phyloP scores from a whole-genome alignment of 2,797 vertebrate genomes.

The Leptatherina wallacei region DNA sequence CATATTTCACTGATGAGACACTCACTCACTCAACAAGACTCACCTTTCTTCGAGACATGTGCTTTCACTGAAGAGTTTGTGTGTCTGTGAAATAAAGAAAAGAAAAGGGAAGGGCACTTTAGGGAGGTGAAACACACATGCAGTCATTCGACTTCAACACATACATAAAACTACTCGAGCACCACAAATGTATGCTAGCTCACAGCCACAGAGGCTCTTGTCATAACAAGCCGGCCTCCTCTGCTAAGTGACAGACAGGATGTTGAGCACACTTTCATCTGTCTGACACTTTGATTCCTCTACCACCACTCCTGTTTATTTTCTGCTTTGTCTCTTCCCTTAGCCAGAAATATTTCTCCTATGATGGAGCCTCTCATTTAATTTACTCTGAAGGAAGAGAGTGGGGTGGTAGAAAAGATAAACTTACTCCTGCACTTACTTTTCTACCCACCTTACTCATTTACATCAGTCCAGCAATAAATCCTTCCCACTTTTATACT shows the following conservation, averaged over 20 bases:
- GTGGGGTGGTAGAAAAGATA: conserved; percentile 5
- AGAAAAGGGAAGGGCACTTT: conserved; percentile 1
- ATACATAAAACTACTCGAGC: conserved; percentile 35
- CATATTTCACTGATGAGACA: conserved; percentile 66
- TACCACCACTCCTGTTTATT: conserved; percentile 52
- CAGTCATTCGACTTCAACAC: conserved; percentile 37
- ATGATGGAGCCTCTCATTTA: conserved; percentile 44
- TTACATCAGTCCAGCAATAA: conserved; percentile 37
- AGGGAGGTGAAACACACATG: conserved; percentile 41
- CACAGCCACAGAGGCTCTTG: conserved; percentile 52
- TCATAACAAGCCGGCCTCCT: conserved; percentile 65
- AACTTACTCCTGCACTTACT: conserved; percentile 9
- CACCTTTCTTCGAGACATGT: conserved; percentile 49
- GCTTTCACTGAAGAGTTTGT: conserved; percentile 30
- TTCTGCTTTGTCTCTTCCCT: conserved; percentile 46
- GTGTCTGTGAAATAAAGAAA: neutral
- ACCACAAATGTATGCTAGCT: conserved; percentile 24
- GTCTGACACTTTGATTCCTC: conserved; percentile 59
- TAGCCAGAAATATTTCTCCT: conserved; percentile 35
- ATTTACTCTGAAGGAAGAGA: conserved; percentile 17
- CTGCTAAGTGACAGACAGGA: conserved; percentile 65
- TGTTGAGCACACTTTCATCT: conserved; percentile 62
- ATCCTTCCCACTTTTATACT: conserved; percentile 37
- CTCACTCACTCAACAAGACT: conserved; percentile 43
- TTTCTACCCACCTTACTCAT: conserved; percentile 31